phyloP scores from a whole-genome alignment of 2,797 vertebrate genomes.

The Falco peregrinus region DNA sequence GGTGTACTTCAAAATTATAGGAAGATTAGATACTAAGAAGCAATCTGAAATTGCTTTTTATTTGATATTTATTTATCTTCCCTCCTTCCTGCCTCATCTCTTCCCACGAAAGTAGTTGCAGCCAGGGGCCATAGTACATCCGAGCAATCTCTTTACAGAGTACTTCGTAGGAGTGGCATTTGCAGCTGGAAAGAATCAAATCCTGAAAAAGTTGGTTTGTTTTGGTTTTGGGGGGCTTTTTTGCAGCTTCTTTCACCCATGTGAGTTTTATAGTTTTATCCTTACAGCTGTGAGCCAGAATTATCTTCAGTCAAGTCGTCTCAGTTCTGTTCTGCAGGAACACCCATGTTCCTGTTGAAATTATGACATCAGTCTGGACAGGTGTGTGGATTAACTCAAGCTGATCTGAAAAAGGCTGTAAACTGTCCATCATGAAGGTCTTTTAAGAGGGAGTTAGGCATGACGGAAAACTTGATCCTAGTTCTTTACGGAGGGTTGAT shows the following conservation, averaged over 20 bases:
- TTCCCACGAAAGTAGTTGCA: neutral
- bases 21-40: neutral
- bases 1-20: neutral
- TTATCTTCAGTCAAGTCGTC: neutral
- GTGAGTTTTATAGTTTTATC: neutral
- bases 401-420: neutral
- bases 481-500: neutral
- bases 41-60: neutral
- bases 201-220: neutral
- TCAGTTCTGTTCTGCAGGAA: neutral
- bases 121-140: rapidly evolving
- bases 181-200: neutral
- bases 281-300: neutral
- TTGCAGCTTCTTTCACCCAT: neutral
- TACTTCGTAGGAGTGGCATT: neutral
- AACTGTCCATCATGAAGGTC: neutral
- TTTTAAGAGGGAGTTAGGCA: neutral
- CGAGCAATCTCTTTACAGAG: neutral
- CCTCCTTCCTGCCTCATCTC: neutral
- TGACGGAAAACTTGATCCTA: neutral
- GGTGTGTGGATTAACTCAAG: neutral
- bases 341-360: neutral
- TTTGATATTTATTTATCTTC: neutral
- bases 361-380: neutral
- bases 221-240: neutral